These are phyloP conservation scores for Himalopsyche kuldschensis DNA, from an alignment of 2,888 invertebrate species.

Conservation along the genomic window DNA sequence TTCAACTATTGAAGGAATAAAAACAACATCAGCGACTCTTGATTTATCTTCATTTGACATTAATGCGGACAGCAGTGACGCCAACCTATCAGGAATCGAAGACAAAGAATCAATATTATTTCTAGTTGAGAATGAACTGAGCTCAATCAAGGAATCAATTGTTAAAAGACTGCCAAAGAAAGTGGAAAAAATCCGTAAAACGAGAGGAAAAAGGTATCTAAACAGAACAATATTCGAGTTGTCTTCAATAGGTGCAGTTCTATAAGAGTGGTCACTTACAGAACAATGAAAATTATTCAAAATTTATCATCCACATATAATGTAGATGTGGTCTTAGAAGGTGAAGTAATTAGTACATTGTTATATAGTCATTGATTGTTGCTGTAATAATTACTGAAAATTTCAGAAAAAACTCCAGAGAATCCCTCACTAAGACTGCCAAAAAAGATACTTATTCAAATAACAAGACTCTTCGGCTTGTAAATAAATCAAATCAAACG, in stretches of 20 bases:
- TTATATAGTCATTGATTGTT: neutral
- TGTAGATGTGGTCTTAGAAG: too few relatives aligned
- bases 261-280: too few relatives aligned
- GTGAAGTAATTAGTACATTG: too few relatives aligned
- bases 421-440: neutral
- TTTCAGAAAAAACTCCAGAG: neutral
- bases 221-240: too few relatives aligned
- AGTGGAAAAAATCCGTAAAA: too few relatives aligned
- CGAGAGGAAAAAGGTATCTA: neutral
- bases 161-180: neutral
- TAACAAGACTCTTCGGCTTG: neutral
- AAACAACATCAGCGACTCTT: neutral
- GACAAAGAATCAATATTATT: neutral
- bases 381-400: neutral
- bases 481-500: neutral
- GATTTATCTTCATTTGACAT: neutral
- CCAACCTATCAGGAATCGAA: neutral
- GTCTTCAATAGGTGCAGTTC: too few relatives aligned
- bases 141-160: neutral
- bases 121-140: neutral
- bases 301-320: too few relatives aligned
- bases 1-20: too few relatives aligned
- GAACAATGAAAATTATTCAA: too few relatives aligned
- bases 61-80: neutral
- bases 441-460: neutral